Evolutionary conservation across 2,113 vertebrate species (phyloP).

Genomic region (Procapra przewalskii): DNA sequence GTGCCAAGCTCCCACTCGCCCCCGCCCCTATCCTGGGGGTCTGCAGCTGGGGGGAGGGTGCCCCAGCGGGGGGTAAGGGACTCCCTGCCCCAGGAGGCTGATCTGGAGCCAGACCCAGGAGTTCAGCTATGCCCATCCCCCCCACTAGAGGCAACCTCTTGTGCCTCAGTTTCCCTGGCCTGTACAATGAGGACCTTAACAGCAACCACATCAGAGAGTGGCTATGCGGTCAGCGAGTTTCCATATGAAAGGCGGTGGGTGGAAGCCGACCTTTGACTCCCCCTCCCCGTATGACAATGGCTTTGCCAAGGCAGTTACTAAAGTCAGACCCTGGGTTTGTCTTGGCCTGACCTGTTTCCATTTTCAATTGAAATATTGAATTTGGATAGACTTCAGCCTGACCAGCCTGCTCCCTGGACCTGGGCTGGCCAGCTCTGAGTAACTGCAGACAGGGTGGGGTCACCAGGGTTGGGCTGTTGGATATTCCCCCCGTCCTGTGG

Average conservation of each 20-base stretch:
- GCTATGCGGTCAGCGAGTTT: neutral
- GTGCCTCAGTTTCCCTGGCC: neutral
- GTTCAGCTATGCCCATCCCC: neutral
- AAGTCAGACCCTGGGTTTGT: neutral
- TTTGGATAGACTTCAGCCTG: slow-evolving; percentile 20
- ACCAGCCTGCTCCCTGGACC: neutral
- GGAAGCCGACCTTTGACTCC: neutral
- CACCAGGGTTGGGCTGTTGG: neutral
- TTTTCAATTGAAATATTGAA: slow-evolving; percentile 40
- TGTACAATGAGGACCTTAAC: neutral
- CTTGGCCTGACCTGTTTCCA: slow-evolving; percentile 36
- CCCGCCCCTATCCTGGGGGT: accelerated
- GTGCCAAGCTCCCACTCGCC: accelerated
- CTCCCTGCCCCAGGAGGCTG: accelerated
- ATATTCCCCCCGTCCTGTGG: neutral
- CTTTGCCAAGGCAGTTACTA: neutral
- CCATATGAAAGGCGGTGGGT: neutral
- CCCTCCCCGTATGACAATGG: accelerated
- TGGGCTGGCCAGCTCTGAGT: neutral
- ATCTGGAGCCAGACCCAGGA: neutral
- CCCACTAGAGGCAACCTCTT: accelerated
- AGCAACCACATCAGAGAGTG: accelerated
- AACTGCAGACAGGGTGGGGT: slow-evolving; percentile 58
- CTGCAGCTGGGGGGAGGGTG: neutral
- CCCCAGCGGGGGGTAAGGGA: no score